Percentiles rank a stretch among this genome's conserved stretches.
Evolutionary conservation across 2,797 vertebrate genomes (phyloP).

Genomic region (Geotrypetes seraphini): DNA sequence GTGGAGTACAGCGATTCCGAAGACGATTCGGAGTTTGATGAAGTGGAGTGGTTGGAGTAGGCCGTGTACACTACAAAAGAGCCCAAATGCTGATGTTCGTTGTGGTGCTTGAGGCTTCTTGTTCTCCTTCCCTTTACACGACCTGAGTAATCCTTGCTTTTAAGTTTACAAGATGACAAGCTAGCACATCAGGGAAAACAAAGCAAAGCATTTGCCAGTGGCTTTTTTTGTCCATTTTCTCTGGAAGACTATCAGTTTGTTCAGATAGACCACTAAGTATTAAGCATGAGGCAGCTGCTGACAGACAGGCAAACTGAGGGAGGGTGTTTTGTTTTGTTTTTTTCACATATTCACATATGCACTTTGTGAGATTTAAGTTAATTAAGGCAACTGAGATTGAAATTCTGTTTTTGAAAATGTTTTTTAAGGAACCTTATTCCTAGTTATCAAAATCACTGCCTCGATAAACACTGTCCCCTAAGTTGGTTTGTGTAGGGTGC

Average conservation of each 20-base stretch:
- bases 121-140: conserved; percentile 47
- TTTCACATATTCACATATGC: conserved; percentile 63
- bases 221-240: conserved; percentile 44
- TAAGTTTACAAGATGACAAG: conserved; percentile 53
- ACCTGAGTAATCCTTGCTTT: conserved; percentile 46
- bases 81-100: conserved; percentile 58
- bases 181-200: conserved; percentile 54
- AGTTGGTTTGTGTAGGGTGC: conserved; percentile 44
- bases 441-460: conserved; percentile 41
- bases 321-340: no score
- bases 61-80: conserved; percentile 43
- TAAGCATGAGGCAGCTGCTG: conserved; percentile 67
- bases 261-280: conserved; percentile 75
- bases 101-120: conserved; percentile 69
- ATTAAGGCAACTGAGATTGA: conserved; percentile 52
- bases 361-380: conserved; percentile 70
- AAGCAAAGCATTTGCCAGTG: conserved; percentile 62
- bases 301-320: conserved; percentile 61
- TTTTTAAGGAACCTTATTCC: conserved; percentile 60
- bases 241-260: no score
- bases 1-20: conserved; percentile 96
- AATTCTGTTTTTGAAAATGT: conserved; percentile 66
- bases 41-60: conserved; percentile 96
- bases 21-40: conserved; percentile 94
- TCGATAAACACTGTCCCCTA: conserved; percentile 38